Evolutionary conservation across 1,140 invertebrate species (phyloP).

Genomic region (Diplogasteroides magnus): DNA sequence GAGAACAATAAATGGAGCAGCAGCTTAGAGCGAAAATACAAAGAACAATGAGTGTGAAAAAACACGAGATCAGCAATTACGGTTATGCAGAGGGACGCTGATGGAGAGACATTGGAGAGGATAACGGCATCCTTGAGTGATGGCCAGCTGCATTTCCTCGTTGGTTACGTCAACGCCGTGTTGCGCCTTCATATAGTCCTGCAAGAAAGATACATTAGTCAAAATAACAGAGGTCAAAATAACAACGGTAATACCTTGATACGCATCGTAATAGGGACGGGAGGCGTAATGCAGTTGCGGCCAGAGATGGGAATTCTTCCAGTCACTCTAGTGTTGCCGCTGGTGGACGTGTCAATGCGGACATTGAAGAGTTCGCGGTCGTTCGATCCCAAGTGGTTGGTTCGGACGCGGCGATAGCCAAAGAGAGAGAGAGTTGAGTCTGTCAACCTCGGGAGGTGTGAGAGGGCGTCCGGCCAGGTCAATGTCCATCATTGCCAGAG

Average conservation of each 20-base stretch:
- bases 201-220: background rate
- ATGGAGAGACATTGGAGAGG: too few species aligned
- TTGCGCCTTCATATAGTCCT: background rate
- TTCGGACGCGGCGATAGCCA: background rate
- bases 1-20: too few species aligned
- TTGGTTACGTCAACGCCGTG: too few species aligned
- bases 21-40: too few species aligned
- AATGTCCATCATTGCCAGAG: background rate
- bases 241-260: background rate
- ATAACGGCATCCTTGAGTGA: too few species aligned
- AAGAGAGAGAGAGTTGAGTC: background rate
- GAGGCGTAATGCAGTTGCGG: background rate
- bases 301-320: background rate
- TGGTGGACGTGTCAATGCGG: background rate
- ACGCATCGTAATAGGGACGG: background rate
- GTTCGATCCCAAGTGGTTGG: background rate
- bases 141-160: too few species aligned
- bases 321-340: background rate
- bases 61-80: too few species aligned
- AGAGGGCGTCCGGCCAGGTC: background rate
- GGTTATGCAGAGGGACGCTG: too few species aligned
- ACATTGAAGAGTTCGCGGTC: background rate
- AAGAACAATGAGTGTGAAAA: too few species aligned
- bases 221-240: too few species aligned
- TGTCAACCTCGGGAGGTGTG: background rate